Base-by-base conservation (phyloP, 2,113 vertebrate genomes). In the Carlito syrichta region DNA sequence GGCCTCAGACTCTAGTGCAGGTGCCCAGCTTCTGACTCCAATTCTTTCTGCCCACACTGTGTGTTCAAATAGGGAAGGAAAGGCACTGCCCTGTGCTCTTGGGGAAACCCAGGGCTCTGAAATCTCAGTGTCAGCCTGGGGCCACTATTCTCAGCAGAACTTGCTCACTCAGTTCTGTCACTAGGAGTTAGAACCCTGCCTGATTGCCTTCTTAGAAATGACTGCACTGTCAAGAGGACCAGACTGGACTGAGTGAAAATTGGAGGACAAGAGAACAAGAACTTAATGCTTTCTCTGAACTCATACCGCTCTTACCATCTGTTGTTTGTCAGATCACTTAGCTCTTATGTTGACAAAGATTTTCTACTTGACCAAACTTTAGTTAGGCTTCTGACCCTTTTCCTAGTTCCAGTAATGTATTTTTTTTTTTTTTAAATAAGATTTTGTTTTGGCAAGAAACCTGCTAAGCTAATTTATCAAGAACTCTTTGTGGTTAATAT, bases 31-130 rank as follows among this genome's bases (percentile, higher is more conserved):
- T 92, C 40, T 0, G 38, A 43, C 13, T 62, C 5, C 4, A n/a
- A 22, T 32, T 78, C 68, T 68, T 68, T n/a, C 20, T 12, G 30
- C 12, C 25, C 71, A 58, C 2, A 3, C 3, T 8, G 20, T 38
- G 22, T 52, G 9, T 48, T 84, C 40, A 48, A 43, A 7, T 76
- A 32, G 32, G 50, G 69, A 69, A 8, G 22, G n/a, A 40, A 58
- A 5, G 2, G 30, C 1, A 0, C 22, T 43, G 13, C 17, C 7
- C 50, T 48, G 17, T 60, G 35, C 63, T 76, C 30, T 68, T 2
- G 14, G 2, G 27, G 27, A 60, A 86, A 27, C 62, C 62, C 17
- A 23, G 79, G 40, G 48, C 62, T 40, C 22, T 40, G 81, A 48
- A 81, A 86, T 63, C 27, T 50, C 45, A 85, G 16, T 1, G 2